Conservation (phyloP, 23 tunicate species). For the Oikopleura vanhoeffeni region DNA sequence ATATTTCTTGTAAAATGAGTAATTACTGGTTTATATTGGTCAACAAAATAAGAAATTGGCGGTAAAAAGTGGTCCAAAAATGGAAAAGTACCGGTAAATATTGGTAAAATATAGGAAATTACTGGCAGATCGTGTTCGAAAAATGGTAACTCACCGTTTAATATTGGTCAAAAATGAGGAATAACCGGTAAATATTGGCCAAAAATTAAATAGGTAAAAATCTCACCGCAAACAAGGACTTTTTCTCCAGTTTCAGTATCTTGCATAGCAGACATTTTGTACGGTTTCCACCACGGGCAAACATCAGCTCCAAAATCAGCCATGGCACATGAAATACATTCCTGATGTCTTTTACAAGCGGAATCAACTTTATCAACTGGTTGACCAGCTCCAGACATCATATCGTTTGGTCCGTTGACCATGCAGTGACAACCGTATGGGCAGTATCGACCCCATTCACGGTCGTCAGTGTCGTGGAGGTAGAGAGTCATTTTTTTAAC, state of each 20-base stretch:
- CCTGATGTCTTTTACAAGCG: not conserved
- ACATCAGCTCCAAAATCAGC: not conserved
- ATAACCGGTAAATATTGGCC: too few species aligned
- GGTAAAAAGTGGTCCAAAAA: too few species aligned
- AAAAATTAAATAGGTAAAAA: too few species aligned
- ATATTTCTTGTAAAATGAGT: too few species aligned
- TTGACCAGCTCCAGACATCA: not conserved
- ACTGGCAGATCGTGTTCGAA: too few species aligned
- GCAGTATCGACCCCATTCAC: not conserved
- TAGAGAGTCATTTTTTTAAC: not conserved
- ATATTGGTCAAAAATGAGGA: too few species aligned
- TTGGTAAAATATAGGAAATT: too few species aligned
- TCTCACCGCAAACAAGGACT: not conserved
- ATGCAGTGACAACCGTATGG: slow-evolving; percentile 7
- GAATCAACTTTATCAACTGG: slow-evolving; percentile 14
- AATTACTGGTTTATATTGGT: too few species aligned
- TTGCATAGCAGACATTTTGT: slow-evolving; percentile 3
- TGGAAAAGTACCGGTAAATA: too few species aligned
- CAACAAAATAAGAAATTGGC: too few species aligned
- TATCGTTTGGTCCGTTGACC: not conserved
- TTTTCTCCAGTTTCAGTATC: not conserved
- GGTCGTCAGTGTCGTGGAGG: not conserved
- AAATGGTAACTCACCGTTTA: too few species aligned
- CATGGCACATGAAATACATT: not conserved
- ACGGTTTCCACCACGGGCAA: slow-evolving; percentile 9